Evolutionary conservation across 2,888 invertebrate genomes (phyloP).

Genomic region (Xestia ashworthii): DNA sequence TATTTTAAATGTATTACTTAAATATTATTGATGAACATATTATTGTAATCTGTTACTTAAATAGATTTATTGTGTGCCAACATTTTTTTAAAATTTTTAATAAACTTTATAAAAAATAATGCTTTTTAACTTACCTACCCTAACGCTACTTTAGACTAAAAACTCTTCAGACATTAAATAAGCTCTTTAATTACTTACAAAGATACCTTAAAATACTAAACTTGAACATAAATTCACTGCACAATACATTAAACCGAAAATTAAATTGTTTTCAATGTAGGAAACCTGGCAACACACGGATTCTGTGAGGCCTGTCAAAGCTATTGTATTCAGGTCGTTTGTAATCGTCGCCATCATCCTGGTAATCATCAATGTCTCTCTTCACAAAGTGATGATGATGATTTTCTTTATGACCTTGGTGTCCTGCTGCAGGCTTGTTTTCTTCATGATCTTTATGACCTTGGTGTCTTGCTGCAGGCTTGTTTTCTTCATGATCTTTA

Average conservation of each 20-base stretch:
- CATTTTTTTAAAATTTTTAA: conserved; percentile 71
- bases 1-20: conserved; percentile 57
- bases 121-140: neutral
- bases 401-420: conserved; percentile 26
- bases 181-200: conserved; percentile 43
- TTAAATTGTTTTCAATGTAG: conserved; percentile 72
- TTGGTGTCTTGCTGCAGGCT: neutral
- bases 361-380: conserved; percentile 76
- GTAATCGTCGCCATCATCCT: conserved; percentile 68
- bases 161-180: conserved; percentile 10
- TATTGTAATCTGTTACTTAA: conserved; percentile 83
- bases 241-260: conserved; percentile 37
- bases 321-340: conserved; percentile 57
- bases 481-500: conserved; percentile 32
- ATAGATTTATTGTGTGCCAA: conserved; percentile 73
- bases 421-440: neutral
- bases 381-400: conserved; percentile 75
- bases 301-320: conserved; percentile 79
- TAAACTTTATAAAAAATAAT: conserved; percentile 64
- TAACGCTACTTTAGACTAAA: too few species aligned
- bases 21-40: conserved; percentile 84
- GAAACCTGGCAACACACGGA: conserved; percentile 80
- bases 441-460: conserved; percentile 36
- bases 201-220: conserved; percentile 7
- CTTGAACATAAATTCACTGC: conserved; percentile 22